These are phyloP conservation scores for Argynnis bischoffii DNA, from an alignment of 2,888 invertebrate genomes.

Conservation along the genomic window DNA sequence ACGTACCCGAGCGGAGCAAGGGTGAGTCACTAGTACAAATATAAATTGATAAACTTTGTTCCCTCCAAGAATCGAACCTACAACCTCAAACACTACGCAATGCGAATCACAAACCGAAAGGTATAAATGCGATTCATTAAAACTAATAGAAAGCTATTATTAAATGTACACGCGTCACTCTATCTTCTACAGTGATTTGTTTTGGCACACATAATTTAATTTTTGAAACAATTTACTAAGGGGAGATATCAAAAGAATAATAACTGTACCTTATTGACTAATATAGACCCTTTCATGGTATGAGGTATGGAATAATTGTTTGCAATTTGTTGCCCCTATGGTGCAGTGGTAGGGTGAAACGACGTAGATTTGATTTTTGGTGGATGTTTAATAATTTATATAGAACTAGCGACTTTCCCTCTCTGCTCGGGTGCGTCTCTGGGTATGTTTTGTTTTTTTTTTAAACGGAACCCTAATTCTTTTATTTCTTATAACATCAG, in stretches of 20 bases:
- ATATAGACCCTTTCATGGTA: slow-evolving; percentile 20
- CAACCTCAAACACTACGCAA: too few species aligned
- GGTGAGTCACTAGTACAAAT: too few species aligned
- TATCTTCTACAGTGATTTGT: slow-evolving; percentile 43
- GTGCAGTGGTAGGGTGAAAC: not conserved
- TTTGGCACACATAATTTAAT: slow-evolving; percentile 51
- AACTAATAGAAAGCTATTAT: slow-evolving; percentile 8
- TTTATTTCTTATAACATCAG: too few species aligned
- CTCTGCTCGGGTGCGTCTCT: too few species aligned
- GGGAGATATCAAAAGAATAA: slow-evolving; percentile 32
- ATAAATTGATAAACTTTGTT: too few species aligned
- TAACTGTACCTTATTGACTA: slow-evolving; percentile 16
- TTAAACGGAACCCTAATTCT: too few species aligned
- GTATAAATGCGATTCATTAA: not conserved
- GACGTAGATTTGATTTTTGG: not conserved
- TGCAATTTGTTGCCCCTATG: not conserved
- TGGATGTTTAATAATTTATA: not conserved
- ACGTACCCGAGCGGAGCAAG: too few species aligned
- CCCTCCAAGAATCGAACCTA: too few species aligned
- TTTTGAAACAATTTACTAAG: slow-evolving; percentile 26
- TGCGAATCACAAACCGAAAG: too few species aligned
- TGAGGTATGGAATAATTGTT: slow-evolving; percentile 25
- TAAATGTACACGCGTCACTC: slow-evolving; percentile 19
- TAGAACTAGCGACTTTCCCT: too few species aligned
- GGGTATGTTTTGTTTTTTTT: not conserved